These are phyloP conservation scores for Drosophila bocki DNA, from an alignment of 1,140 invertebrate genomes.

Conservation along the genomic window DNA sequence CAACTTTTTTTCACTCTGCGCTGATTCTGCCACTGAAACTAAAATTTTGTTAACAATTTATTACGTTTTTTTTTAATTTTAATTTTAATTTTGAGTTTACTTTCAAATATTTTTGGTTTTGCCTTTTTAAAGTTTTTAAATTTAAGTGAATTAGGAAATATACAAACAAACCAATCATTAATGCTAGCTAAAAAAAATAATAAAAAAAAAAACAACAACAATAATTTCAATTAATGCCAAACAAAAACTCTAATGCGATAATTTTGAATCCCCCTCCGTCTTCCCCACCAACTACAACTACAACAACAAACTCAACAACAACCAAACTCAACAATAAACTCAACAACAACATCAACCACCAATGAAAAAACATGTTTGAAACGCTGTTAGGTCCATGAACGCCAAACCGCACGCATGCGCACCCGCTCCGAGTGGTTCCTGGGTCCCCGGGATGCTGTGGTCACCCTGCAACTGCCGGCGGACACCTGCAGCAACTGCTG, in stretches of 20 bases:
- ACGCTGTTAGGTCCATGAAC: slow-evolving; percentile 92
- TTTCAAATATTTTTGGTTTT: slow-evolving; percentile 29
- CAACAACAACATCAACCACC: slow-evolving; percentile 23
- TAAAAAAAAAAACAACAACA: neutral
- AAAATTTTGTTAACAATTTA: slow-evolving; percentile 39
- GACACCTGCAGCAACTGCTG: slow-evolving; percentile 82
- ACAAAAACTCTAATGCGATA: slow-evolving; percentile 76
- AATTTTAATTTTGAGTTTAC: slow-evolving; percentile 8
- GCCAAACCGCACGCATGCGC: slow-evolving; percentile 96
- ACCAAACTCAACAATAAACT: slow-evolving; percentile 33
- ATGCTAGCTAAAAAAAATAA: slow-evolving; percentile 25
- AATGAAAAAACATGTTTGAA: slow-evolving; percentile 33
- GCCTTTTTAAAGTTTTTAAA: slow-evolving; percentile 33
- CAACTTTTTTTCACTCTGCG: slow-evolving; percentile 58
- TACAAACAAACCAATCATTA: slow-evolving; percentile 30
- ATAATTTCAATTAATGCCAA: slow-evolving; percentile 53
- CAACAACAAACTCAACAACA: slow-evolving; percentile 47
- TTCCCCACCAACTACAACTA: slow-evolving; percentile 41
- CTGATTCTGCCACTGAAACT: slow-evolving; percentile 28
- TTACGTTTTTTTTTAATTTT: slow-evolving; percentile 24
- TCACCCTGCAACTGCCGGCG: slow-evolving; percentile 68
- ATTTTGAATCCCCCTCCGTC: slow-evolving; percentile 80
- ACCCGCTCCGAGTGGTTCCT: slow-evolving; percentile 98
- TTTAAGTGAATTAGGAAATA: slow-evolving; percentile 45
- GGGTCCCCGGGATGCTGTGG: slow-evolving; percentile 87